Evolutionary conservation across 2,888 invertebrate genomes (phyloP).

Genomic region (Standfussiana lucernea): DNA sequence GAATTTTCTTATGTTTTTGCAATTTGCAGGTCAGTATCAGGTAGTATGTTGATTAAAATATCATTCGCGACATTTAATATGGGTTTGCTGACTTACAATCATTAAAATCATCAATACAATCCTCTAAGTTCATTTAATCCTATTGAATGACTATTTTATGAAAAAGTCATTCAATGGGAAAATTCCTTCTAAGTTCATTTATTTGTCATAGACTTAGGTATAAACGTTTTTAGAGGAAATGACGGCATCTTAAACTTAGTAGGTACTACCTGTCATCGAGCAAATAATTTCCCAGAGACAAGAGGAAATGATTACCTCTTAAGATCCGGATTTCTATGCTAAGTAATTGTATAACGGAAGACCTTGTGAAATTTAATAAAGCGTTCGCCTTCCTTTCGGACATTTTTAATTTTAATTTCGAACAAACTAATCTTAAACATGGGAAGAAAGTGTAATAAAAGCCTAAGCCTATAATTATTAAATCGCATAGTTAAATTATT

Average conservation of each 20-base stretch:
- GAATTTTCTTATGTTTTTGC: too few relatives aligned
- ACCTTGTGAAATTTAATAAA: constrained; percentile 35
- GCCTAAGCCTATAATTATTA: constrained; percentile 4
- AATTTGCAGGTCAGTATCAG: too few relatives aligned
- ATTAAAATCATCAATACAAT: too few relatives aligned
- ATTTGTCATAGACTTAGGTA: too few relatives aligned
- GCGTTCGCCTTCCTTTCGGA: constrained; percentile 39
- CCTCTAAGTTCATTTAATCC: too few relatives aligned
- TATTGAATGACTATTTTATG: too few relatives aligned
- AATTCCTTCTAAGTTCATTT: too few relatives aligned
- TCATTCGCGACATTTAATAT: too few relatives aligned
- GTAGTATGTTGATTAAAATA: too few relatives aligned
- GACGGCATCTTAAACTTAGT: background rate
- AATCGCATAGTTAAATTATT: constrained; percentile 9
- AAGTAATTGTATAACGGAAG: constrained; percentile 45
- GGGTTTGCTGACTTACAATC: too few relatives aligned
- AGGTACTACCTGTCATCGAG: constrained; percentile 9
- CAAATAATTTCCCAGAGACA: constrained; percentile 37
- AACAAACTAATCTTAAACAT: constrained; percentile 25
- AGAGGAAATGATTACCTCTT: constrained; percentile 46
- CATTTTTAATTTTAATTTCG: constrained; percentile 27
- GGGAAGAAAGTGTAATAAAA: constrained; percentile 30
- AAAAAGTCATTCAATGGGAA: too few relatives aligned
- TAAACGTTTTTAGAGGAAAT: constrained; percentile 1
- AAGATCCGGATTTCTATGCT: constrained; percentile 28